These are phyloP conservation scores for Neodon shergylaensis DNA, from an alignment of 2,113 vertebrate species.

Conservation along the genomic window DNA sequence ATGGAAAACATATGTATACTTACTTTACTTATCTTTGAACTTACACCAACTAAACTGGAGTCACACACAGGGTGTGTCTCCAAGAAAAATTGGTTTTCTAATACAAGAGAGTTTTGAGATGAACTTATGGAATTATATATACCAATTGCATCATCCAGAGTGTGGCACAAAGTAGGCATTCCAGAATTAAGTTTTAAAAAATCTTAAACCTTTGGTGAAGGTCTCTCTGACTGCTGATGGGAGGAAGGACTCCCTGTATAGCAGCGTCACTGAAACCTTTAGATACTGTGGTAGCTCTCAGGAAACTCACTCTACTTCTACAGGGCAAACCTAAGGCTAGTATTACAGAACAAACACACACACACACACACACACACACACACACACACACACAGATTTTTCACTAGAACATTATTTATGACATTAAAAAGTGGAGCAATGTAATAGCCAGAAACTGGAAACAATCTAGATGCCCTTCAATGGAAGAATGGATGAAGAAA, in stretches of 20 bases:
- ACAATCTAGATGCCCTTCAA: too few relatives aligned
- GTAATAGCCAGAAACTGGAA: too few relatives aligned
- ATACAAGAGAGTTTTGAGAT: slow-evolving; percentile 6
- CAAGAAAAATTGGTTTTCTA: slow-evolving; percentile 9
- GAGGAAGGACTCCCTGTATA: not conserved
- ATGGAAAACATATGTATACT: not conserved
- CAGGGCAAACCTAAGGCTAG: too few relatives aligned
- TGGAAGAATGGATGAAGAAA: too few relatives aligned
- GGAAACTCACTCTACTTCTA: not conserved
- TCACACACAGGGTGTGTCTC: not conserved
- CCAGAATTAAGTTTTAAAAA: not conserved
- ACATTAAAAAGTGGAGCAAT: not conserved
- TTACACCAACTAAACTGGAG: not conserved
- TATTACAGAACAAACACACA: not conserved
- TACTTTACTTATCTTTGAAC: not conserved
- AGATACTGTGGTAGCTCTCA: not conserved
- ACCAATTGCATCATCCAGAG: not conserved
- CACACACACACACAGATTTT: not conserved
- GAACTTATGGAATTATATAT: not conserved
- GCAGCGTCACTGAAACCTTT: not conserved
- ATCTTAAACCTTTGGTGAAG: not conserved
- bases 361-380: not conserved
- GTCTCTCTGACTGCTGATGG: not conserved
- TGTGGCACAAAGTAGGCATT: not conserved
- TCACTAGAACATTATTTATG: not conserved